Conservation (phyloP, 2,113 vertebrate species). For the Tricholaema leucomelas region DNA sequence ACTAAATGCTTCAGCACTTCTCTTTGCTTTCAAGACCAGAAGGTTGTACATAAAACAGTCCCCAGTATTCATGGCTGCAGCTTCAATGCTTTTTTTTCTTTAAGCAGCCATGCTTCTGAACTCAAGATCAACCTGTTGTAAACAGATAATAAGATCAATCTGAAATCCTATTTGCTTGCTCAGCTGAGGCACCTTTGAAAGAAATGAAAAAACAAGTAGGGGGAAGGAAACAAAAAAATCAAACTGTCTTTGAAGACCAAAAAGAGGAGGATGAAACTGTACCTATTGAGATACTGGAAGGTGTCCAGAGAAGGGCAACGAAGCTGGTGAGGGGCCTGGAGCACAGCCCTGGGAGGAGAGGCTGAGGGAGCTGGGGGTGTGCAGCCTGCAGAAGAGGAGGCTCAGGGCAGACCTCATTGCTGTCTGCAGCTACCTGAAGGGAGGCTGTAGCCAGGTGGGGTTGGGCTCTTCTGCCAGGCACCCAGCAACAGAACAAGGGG, state of each 20-base stretch:
- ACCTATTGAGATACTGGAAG: no score
- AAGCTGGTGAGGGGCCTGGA: no score
- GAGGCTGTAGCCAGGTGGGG: no score
- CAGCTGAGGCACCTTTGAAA: neutral
- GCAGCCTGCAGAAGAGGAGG: no score
- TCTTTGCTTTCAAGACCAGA: conserved; percentile 19
- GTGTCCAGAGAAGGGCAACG: no score
- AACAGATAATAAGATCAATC: conserved; percentile 14
- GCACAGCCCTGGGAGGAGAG: no score
- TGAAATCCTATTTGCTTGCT: conserved; percentile 3
- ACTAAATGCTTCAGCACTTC: neutral
- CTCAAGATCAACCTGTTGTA: conserved; percentile 9
- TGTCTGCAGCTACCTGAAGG: no score
- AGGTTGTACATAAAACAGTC: conserved; percentile 11
- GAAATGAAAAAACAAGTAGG: neutral
- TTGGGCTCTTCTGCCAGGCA: no score
- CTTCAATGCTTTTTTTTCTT: neutral
- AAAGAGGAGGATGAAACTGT: neutral
- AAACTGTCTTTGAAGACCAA: neutral
- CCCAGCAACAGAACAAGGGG: no score
- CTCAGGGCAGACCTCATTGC: no score
- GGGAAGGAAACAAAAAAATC: neutral
- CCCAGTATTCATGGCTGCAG: neutral
- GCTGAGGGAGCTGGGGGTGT: no score
- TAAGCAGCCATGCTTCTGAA: neutral